These are phyloP conservation scores for Aspiorhynchus laticeps DNA, from an alignment of 2,113 vertebrate genomes.

Conservation along the genomic window DNA sequence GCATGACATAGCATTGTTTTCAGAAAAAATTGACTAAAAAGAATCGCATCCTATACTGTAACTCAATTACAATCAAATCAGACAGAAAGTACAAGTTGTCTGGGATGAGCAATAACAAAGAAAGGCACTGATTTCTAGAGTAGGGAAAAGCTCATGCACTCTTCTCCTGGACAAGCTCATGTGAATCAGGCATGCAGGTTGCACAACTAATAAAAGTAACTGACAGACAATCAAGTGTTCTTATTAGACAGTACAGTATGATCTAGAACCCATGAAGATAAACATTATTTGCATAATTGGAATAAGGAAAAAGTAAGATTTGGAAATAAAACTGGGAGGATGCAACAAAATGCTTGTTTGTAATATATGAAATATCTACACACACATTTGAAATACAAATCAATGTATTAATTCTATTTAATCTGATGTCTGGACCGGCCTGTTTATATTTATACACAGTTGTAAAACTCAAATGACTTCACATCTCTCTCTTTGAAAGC, in stretches of 20 bases:
- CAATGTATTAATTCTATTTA: not conserved
- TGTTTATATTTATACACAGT: not conserved
- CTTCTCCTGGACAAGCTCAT: not conserved
- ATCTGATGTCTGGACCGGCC: not conserved
- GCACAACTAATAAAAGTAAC: not conserved
- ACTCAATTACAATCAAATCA: not conserved
- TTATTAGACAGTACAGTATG: not conserved
- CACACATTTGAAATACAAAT: not conserved
- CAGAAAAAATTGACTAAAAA: not conserved
- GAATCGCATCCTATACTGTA: not conserved
- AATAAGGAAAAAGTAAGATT: constrained; percentile 31
- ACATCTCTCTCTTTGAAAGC: not conserved
- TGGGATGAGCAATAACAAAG: constrained; percentile 19
- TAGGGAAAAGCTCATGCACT: constrained; percentile 30
- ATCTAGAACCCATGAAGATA: not conserved
- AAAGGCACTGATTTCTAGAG: constrained; percentile 41
- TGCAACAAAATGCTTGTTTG: constrained; percentile 28
- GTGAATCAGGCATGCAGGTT: constrained; percentile 23
- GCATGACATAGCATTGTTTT: not conserved
- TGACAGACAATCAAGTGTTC: not conserved
- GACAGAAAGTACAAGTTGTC: not conserved
- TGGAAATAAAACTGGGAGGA: constrained; percentile 3
- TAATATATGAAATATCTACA: constrained; percentile 10
- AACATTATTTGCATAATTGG: not conserved
- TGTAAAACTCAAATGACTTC: not conserved